These are phyloP conservation scores for Ypsolopha scabrella DNA, from an alignment of 2,888 invertebrate species.

Conservation along the genomic window DNA sequence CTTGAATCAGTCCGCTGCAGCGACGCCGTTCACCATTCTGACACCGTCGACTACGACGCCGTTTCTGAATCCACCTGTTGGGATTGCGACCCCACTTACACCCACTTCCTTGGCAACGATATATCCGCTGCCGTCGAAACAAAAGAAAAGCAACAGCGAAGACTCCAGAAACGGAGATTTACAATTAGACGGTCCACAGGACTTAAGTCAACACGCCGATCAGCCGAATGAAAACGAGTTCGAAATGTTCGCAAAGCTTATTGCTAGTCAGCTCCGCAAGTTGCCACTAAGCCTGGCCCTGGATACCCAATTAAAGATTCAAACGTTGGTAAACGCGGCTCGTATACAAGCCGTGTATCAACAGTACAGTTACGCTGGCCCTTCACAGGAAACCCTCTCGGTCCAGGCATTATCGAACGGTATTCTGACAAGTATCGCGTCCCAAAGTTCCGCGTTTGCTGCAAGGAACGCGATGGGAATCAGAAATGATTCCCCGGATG, in stretches of 20 bases:
- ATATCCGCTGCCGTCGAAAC: slow-evolving; percentile 54
- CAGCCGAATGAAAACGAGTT: slow-evolving; percentile 56
- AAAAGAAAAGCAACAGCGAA: slow-evolving; percentile 47
- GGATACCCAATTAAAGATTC: slow-evolving; percentile 60
- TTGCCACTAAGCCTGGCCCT: slow-evolving; percentile 52
- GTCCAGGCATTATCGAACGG: slow-evolving; percentile 61
- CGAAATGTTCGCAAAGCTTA: slow-evolving; percentile 62
- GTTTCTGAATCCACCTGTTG: slow-evolving; percentile 59
- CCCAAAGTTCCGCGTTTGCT: slow-evolving; percentile 36
- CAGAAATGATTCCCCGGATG: slow-evolving; percentile 50
- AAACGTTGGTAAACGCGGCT: slow-evolving; percentile 56
- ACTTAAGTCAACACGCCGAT: slow-evolving; percentile 59
- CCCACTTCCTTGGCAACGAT: slow-evolving; percentile 52
- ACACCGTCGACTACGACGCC: slow-evolving; percentile 42
- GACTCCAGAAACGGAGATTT: slow-evolving; percentile 27
- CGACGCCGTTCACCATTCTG: slow-evolving; percentile 47
- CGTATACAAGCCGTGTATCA: slow-evolving; percentile 62
- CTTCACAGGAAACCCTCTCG: slow-evolving; percentile 55
- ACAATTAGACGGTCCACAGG: slow-evolving; percentile 48
- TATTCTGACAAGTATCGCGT: slow-evolving; percentile 53
- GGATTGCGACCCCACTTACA: slow-evolving; percentile 59
- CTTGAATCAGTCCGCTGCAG: slow-evolving; percentile 30
- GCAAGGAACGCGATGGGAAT: slow-evolving; percentile 31
- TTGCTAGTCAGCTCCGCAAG: slow-evolving; percentile 59
- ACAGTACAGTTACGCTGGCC: slow-evolving; percentile 60